phyloP scores from a whole-genome alignment of 2,797 vertebrate species.

The Dicrostonyx torquatus region DNA sequence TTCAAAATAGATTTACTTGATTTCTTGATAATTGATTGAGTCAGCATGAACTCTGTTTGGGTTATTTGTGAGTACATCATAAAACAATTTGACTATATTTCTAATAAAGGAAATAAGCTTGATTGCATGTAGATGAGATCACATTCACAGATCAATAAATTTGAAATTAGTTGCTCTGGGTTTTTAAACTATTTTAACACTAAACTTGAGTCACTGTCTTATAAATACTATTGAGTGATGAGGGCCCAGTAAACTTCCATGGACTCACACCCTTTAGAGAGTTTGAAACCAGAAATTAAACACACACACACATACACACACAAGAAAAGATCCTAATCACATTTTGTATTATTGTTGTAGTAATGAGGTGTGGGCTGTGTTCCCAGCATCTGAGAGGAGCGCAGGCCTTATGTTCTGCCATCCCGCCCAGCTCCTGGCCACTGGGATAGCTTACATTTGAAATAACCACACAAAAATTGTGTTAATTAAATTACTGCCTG shows the following conservation, averaged over 20 bases:
- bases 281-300: not conserved
- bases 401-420: too few relatives aligned
- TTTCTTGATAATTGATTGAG: slow-evolving; percentile 64
- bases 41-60: slow-evolving; percentile 53
- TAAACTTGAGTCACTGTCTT: not conserved
- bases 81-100: slow-evolving; percentile 52
- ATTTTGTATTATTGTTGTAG: not conserved
- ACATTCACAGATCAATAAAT: slow-evolving; percentile 18
- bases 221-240: not conserved
- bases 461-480: too few relatives aligned
- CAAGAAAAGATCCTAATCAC: not conserved
- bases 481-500: too few relatives aligned
- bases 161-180: not conserved
- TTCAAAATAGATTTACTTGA: slow-evolving; percentile 67
- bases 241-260: not conserved
- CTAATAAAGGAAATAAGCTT: slow-evolving; percentile 50
- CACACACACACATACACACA: not conserved
- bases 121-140: not conserved
- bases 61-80: slow-evolving; percentile 48
- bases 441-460: too few relatives aligned
- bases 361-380: too few relatives aligned
- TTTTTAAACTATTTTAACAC: not conserved
- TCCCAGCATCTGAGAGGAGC: too few relatives aligned
- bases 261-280: not conserved
- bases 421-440: too few relatives aligned